These are phyloP conservation scores for Drosophila flavopinicola DNA, from an alignment of 2,888 invertebrate species.

Conservation along the genomic window DNA sequence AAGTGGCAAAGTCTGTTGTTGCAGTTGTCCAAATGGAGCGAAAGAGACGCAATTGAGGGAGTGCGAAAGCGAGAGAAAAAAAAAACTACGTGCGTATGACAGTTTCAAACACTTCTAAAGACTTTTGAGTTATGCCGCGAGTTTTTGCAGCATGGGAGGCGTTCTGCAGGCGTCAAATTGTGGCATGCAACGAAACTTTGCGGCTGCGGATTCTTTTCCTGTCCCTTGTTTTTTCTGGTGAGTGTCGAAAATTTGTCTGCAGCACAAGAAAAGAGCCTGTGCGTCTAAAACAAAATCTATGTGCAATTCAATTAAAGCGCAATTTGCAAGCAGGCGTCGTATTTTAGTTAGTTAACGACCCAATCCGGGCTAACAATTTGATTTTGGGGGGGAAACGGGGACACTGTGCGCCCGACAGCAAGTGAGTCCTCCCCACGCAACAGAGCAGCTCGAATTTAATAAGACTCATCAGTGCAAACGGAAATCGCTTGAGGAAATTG, in stretches of 20 bases:
- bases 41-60: too few relatives aligned
- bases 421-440: too few relatives aligned
- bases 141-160: conserved; percentile 12
- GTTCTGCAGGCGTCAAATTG: conserved; percentile 35
- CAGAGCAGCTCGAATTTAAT: conserved; percentile 59
- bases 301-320: conserved; percentile 76
- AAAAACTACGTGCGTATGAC: conserved; percentile 70
- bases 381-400: neutral
- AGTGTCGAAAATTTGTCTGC: conserved; percentile 30
- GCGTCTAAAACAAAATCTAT: conserved; percentile 51
- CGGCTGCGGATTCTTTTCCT: neutral
- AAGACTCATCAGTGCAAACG: conserved; percentile 79
- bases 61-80: conserved; percentile 6
- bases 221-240: neutral
- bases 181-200: conserved; percentile 39
- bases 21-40: conserved; percentile 9
- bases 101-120: conserved; percentile 71
- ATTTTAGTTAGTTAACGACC: conserved; percentile 69
- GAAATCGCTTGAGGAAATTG: conserved; percentile 81
- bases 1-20: conserved; percentile 58
- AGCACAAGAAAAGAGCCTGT: conserved; percentile 11
- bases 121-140: conserved; percentile 59
- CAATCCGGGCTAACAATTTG: conserved; percentile 31
- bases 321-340: conserved; percentile 71
- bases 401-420: neutral